Conservation (phyloP, 2,888 invertebrate genomes). For the Myopa tessellatipennis region DNA sequence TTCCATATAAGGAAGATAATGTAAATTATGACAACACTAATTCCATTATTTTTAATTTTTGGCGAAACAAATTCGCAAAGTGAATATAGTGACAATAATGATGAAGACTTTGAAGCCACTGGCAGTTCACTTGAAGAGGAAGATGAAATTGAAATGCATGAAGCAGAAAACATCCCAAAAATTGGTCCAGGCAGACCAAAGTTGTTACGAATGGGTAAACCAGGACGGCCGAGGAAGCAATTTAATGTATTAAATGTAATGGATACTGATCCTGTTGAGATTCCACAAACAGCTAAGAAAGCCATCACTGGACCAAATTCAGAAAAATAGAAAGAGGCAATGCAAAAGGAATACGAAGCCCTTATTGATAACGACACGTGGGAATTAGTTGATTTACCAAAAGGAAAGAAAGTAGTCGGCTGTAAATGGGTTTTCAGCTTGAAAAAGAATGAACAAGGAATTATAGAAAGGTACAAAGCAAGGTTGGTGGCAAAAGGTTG, state of each 20-base stretch:
- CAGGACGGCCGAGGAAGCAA: conserved; percentile 28
- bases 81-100: too few relatives aligned
- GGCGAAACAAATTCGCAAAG: too few relatives aligned
- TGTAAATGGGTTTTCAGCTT: conserved; percentile 45
- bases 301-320: conserved; percentile 12
- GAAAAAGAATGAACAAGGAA: conserved; percentile 41
- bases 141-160: too few relatives aligned
- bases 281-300: too few relatives aligned
- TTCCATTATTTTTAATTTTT: too few relatives aligned
- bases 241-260: conserved; percentile 27
- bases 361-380: conserved; percentile 38
- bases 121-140: too few relatives aligned
- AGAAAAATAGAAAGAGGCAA: conserved; percentile 35
- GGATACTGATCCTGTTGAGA: conserved; percentile 5
- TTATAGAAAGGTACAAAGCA: conserved; percentile 32
- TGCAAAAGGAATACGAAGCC: conserved; percentile 41
- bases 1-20: too few relatives aligned
- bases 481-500: conserved; percentile 38
- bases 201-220: conserved; percentile 26
- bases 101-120: too few relatives aligned
- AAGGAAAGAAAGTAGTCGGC: conserved; percentile 38
- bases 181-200: conserved; percentile 11
- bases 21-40: too few relatives aligned
- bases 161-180: background rate
- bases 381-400: conserved; percentile 38